Evolutionary conservation across 2,113 vertebrate genomes (phyloP).

Genomic region (cattle (Bos taurus)): DNA sequence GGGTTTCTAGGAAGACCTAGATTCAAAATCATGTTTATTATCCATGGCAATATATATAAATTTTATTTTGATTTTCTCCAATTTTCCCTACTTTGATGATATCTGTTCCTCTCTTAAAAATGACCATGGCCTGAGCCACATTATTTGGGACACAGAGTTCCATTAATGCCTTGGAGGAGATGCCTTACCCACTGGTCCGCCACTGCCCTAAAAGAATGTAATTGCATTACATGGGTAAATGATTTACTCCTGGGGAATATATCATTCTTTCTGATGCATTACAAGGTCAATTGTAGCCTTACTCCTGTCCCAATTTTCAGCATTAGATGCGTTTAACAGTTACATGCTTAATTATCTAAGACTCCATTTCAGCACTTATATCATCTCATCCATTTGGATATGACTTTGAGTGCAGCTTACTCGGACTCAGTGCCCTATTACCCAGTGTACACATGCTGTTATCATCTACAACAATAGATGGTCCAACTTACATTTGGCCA

Average conservation of each 20-base stretch:
- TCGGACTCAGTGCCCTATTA: background rate
- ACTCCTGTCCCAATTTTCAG: conserved; percentile 47
- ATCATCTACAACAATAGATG: background rate
- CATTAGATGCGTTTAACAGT: conserved; percentile 23
- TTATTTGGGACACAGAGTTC: conserved; percentile 19
- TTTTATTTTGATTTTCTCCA: background rate
- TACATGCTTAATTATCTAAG: conserved; percentile 32
- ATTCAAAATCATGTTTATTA: conserved; percentile 5
- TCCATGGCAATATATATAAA: background rate
- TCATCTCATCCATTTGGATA: conserved; percentile 14
- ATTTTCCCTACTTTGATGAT: background rate
- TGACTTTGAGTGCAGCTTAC: background rate
- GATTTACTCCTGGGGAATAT: conserved; percentile 42
- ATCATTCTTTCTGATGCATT: conserved; percentile 28
- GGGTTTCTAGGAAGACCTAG: background rate
- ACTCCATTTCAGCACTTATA: background rate
- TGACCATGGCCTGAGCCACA: background rate
- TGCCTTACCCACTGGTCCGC: conserved; percentile 3
- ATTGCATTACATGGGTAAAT: conserved; percentile 67
- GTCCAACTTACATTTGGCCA: background rate
- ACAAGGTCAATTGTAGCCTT: conserved; percentile 52
- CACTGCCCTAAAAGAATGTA: conserved; percentile 42
- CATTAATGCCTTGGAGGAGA: conserved; percentile 21
- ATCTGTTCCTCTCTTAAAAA: background rate
- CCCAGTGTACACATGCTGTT: background rate